Base-by-base conservation (phyloP, 2,888 invertebrate genomes). In the Andrena hattorfiana region DNA sequence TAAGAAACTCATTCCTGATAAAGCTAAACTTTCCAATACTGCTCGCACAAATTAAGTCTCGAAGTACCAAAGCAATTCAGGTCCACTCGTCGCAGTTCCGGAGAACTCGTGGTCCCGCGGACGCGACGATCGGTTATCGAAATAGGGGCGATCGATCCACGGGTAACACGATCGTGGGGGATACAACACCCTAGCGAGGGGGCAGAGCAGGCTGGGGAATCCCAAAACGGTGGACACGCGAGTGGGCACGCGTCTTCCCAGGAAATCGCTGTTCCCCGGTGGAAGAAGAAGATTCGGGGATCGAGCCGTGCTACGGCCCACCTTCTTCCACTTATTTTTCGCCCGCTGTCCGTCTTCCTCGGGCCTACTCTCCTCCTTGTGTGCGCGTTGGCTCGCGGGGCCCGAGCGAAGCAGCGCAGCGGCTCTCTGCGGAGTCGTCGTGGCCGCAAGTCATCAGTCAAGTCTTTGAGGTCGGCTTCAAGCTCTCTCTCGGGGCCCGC, bases 401-500 rank as follows among this genome's bases (percentile, higher is more conserved):
- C 74, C 71, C 70, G 68, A 72, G 72, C 83, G 59, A 63, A 82
- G 83, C 73, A 73, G 66, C 76, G 81, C 78, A 60, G 54, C 76
- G 70, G 76, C 62, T 82, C 80, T 59, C 85, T 59, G 68, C 62
- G 51, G 72, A 77, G 80, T 87, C 76, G 80, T 79, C 86, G 86
- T 77, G 85, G 88, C 88, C 85, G 88, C 90, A 89, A 91, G 90
- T 92, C 92, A 92, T 92, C 92, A 92, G 92, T 92, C 91, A 91
- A 92, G 91, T 91, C 91, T 92, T 91, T 92, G 91, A 91, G 89
- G 86, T 89, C 85, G 89, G 87, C 88, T 89, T 82, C 74, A 83
- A 87, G 86, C 85, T 85, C 86, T 80, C 86, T 80, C 86, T 78
- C 84, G 83, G 67, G 81, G 84, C 86, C 82, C 85, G 88, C 89